These are phyloP conservation scores for Phylloscopus trochiloides DNA, from an alignment of 2,113 vertebrate genomes.

Conservation along the genomic window DNA sequence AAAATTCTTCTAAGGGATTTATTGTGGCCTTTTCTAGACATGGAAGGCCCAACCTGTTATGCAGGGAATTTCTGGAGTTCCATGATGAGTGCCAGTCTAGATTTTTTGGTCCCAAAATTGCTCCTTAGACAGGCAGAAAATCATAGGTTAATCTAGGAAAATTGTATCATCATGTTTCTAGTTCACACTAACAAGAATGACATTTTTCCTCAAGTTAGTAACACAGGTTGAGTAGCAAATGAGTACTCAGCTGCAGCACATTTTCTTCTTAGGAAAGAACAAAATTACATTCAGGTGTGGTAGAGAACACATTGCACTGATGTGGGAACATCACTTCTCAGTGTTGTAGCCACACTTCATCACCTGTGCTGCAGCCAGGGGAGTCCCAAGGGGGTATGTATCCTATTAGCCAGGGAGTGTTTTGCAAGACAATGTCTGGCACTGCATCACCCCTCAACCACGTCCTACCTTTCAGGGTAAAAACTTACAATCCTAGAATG, in stretches of 20 bases:
- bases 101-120: neutral
- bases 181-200: neutral
- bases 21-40: neutral
- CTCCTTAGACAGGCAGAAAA: neutral
- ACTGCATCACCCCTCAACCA: neutral
- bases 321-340: neutral
- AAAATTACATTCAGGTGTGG: neutral
- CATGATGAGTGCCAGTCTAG: neutral
- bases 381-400: neutral
- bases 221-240: neutral
- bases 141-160: neutral
- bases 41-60: neutral
- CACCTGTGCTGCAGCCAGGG: neutral
- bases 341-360: neutral
- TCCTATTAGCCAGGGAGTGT: accelerated
- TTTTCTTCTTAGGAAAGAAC: neutral
- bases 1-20: neutral
- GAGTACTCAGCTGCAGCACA: neutral
- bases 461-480: neutral
- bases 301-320: neutral
- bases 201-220: neutral
- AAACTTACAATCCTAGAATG: accelerated
- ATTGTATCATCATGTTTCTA: neutral
- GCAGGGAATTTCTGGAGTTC: neutral
- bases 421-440: neutral